Conservation (phyloP, 2,113 vertebrate species). For the Osmerus eperlanus region DNA sequence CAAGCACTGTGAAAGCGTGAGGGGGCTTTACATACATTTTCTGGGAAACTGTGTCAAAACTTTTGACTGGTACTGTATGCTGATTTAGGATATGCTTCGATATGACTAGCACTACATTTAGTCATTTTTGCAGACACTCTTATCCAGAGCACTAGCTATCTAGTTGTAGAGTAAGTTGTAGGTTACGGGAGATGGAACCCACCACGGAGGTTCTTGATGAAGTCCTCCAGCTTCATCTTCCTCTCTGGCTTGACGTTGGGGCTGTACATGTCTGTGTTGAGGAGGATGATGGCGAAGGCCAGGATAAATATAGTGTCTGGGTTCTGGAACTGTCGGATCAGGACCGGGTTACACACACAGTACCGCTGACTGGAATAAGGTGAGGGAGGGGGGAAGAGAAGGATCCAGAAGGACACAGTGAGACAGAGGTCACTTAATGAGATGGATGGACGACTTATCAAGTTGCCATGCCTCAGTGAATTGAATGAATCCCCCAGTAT, state of each 20-base stretch:
- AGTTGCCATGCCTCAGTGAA: too few relatives aligned
- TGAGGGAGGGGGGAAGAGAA: neutral
- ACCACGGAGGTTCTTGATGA: constrained; percentile 91
- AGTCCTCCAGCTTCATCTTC: constrained; percentile 97
- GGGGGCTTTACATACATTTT: too few relatives aligned
- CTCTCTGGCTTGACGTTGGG: constrained; percentile 94
- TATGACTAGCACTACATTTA: too few relatives aligned
- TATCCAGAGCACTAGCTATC: too few relatives aligned
- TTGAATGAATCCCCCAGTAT: too few relatives aligned
- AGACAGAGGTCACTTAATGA: neutral
- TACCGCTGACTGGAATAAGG: constrained; percentile 82
- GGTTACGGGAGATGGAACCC: neutral
- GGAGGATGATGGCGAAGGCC: constrained; percentile 96
- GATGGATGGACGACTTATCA: too few relatives aligned
- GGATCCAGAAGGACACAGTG: neutral
- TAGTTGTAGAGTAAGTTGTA: too few relatives aligned
- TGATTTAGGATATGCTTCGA: too few relatives aligned
- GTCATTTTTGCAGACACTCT: too few relatives aligned
- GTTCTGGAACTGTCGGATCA: constrained; percentile 97
- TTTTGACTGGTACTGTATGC: too few relatives aligned
- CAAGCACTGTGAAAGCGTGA: too few relatives aligned
- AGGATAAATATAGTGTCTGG: constrained; percentile 98
- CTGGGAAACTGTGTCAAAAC: too few relatives aligned
- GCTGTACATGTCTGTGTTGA: constrained; percentile 99
- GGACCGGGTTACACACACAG: constrained; percentile 91